Evolutionary conservation across 2,113 vertebrate species (phyloP).

Genomic region (Spea bombifrons): DNA sequence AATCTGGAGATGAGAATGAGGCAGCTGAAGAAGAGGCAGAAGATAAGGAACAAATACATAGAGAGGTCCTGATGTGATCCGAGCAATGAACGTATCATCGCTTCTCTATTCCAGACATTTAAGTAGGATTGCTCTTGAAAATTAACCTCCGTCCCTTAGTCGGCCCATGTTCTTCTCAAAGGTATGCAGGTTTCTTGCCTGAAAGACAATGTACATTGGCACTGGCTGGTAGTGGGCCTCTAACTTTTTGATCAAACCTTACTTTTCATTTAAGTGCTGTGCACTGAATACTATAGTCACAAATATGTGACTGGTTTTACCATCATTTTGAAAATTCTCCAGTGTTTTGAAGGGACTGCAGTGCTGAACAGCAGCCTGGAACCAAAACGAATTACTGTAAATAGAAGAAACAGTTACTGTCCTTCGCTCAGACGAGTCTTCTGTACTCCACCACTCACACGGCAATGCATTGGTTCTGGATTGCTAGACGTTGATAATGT

Average conservation of each 20-base stretch:
- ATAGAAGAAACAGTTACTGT: too few species aligned
- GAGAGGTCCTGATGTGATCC: slow-evolving; percentile 64
- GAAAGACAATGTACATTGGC: slow-evolving; percentile 4
- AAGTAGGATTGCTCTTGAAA: slow-evolving; percentile 2
- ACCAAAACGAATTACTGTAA: too few species aligned
- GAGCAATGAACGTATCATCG: background rate
- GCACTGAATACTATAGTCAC: slow-evolving; percentile 50
- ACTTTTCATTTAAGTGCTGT: slow-evolving; percentile 51
- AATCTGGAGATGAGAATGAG: slow-evolving; percentile 86
- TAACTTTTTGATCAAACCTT: slow-evolving; percentile 25
- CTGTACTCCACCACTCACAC: too few species aligned
- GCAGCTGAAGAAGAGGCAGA: slow-evolving; percentile 62
- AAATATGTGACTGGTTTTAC: too few species aligned
- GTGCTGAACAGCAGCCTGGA: too few species aligned
- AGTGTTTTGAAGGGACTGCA: too few species aligned
- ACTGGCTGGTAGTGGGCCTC: background rate
- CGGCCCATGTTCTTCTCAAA: slow-evolving; percentile 2
- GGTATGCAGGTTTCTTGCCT: background rate
- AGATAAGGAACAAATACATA: slow-evolving; percentile 67
- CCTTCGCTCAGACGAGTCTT: too few species aligned
- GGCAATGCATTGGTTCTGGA: too few species aligned
- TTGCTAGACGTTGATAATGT: too few species aligned
- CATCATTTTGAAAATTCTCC: too few species aligned
- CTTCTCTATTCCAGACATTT: background rate
- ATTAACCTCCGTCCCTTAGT: slow-evolving; percentile 5